These are phyloP conservation scores for Lymantria dispar DNA, from an alignment of 2,888 invertebrate species.

Conservation along the genomic window DNA sequence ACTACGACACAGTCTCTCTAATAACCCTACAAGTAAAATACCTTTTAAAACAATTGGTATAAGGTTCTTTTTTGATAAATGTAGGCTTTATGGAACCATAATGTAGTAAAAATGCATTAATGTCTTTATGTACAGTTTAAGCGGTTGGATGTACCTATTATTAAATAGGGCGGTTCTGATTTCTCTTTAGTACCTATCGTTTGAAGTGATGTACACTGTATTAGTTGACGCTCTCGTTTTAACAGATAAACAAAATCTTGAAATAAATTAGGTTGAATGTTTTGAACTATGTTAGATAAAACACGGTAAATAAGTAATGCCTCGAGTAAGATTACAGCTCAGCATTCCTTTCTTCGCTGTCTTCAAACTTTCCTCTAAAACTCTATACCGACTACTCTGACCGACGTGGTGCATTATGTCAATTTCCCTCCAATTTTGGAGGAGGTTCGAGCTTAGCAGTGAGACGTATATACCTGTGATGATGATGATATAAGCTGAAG, in stretches of 20 bases:
- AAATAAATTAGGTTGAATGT: too few relatives aligned
- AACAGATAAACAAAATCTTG: not conserved
- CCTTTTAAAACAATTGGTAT: conserved; percentile 35
- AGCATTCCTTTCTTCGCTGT: too few relatives aligned
- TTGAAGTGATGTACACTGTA: conserved; percentile 2
- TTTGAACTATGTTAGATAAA: too few relatives aligned
- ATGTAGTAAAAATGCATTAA: conserved; percentile 46
- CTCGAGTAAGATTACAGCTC: too few relatives aligned
- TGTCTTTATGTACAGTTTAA: conserved; percentile 69
- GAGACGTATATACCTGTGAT: too few relatives aligned
- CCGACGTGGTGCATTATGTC: too few relatives aligned
- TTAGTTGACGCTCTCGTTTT: not conserved
- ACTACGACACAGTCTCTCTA: conserved; percentile 47
- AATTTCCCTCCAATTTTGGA: too few relatives aligned
- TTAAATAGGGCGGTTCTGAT: conserved; percentile 59
- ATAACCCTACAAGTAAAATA: conserved; percentile 25
- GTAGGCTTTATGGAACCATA: conserved; percentile 47
- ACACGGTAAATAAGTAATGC: too few relatives aligned
- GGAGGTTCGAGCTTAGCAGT: too few relatives aligned
- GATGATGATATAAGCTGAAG: too few relatives aligned
- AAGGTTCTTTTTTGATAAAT: conserved; percentile 28
- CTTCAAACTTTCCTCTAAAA: too few relatives aligned
- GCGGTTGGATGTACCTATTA: conserved; percentile 59
- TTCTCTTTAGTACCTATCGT: conserved; percentile 29
- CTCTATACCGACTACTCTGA: too few relatives aligned